Base-by-base conservation (phyloP, 1,140 invertebrate genomes). In the Alviniconcha marisindica region DNA sequence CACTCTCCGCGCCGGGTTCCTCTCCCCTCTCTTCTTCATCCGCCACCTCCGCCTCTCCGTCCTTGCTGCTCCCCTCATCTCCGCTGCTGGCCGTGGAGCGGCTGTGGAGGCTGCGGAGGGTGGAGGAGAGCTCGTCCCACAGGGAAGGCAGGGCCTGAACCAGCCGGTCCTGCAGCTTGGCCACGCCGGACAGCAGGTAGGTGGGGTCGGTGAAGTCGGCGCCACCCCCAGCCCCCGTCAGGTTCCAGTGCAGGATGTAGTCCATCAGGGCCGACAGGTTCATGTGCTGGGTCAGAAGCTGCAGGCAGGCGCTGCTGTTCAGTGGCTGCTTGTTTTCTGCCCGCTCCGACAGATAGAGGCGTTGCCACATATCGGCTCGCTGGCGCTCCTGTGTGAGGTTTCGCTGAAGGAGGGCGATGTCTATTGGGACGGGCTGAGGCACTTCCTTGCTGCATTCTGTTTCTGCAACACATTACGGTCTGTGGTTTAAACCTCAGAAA, bases 351-450 rank as follows among this genome's bases (percentile, higher is more conserved):
- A 80, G 78, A 60, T 80, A 80, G 14, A 80, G 78, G 56, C 56
- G 78, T 38, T 60, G 78, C 78, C 78, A 80, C 78, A 80, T 80
- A 18, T 80, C 56, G 1, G 78, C 56, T 33, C 78, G 56, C 36
- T 69, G 78, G 4, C 78, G 56, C 28, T 80, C 78, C 56, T 66
- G 56, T 12, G 56, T 80, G 33, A 80, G 38, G 78, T 80, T 80
- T n/a, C 78, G 56, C 60, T 80, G 78, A 24, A 80, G 56, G 2
- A 80, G 78, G 5, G 24, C 42, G 24, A 80, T 60, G 31, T 80
- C 78, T 28, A 80, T 40, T 5, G 78, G 78, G 40, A 80, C 40
- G 1, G 78, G 33, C 7, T 36, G 56, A 21, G 78, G 78, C 4
- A 14, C 36, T 18, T 36, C 56, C 4, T 48, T 31, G 51, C 38